Percentiles rank a stretch among this genome's conserved stretches.
Evolutionary conservation across 2,797 vertebrate species (phyloP).

Genomic region (Anguilla megastoma): DNA sequence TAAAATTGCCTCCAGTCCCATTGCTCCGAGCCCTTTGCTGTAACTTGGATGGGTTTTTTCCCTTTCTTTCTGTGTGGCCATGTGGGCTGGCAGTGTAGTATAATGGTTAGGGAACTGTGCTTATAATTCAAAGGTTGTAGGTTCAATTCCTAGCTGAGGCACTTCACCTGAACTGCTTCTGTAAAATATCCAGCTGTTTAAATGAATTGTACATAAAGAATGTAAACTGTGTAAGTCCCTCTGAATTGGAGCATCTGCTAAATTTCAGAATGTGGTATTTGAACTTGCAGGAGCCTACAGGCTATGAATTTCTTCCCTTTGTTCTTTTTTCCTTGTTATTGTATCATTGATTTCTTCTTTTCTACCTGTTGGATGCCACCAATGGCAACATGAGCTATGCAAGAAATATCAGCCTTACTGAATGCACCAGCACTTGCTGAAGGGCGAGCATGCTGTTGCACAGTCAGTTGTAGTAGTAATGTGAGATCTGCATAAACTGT

Average conservation of each 20-base stretch:
- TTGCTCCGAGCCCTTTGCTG: not conserved
- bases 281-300: slow-evolving; percentile 24
- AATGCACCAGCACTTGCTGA: not conserved
- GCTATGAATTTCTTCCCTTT: slow-evolving; percentile 5
- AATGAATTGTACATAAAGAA: too few species aligned
- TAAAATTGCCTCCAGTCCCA: not conserved
- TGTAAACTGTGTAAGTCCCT: too few species aligned
- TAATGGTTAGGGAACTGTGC: too few species aligned
- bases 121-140: too few species aligned
- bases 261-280: not conserved
- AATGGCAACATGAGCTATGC: not conserved
- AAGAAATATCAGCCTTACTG: not conserved
- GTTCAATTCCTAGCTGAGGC: too few species aligned
- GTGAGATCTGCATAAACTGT: not conserved
- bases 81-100: too few species aligned
- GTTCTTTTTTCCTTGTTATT: not conserved
- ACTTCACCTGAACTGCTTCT: too few species aligned
- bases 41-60: not conserved
- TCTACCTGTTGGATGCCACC: not conserved
- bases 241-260: too few species aligned
- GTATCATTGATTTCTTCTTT: not conserved
- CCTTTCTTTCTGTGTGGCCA: not conserved
- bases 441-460: not conserved
- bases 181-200: too few species aligned
- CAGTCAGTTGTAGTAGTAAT: not conserved